phyloP scores from a whole-genome alignment of 2,888 invertebrate genomes.

The Phaedon cochleariae region DNA sequence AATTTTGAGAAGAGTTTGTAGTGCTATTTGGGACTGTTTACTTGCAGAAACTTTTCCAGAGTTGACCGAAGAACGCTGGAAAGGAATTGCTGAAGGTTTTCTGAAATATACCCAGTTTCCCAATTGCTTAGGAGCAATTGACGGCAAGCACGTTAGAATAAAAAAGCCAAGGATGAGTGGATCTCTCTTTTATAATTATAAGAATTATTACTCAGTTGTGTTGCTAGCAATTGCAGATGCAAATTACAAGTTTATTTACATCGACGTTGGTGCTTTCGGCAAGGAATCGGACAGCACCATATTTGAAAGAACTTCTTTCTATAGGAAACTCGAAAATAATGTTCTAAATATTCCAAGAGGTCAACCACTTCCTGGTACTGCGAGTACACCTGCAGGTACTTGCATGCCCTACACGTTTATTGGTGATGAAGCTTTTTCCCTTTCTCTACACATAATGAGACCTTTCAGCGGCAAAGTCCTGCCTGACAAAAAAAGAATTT shows the following conservation, averaged over 20 bases:
- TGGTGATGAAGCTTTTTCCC: constrained; percentile 16
- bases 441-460: constrained; percentile 12
- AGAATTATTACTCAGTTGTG: constrained; percentile 11
- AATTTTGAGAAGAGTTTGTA: constrained; percentile 14
- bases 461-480: constrained; percentile 15
- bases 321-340: constrained; percentile 16
- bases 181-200: constrained; percentile 15
- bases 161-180: constrained; percentile 2
- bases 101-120: constrained; percentile 1
- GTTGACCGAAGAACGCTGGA: constrained; percentile 3
- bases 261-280: constrained; percentile 16
- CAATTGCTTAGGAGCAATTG: constrained; percentile 12
- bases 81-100: constrained; percentile 1
- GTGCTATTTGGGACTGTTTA: not conserved
- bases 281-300: constrained; percentile 15
- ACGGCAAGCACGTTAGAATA: constrained; percentile 15
- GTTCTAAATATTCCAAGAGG: not conserved
- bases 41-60: not conserved
- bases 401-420: constrained; percentile 5
- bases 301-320: constrained; percentile 5
- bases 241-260: constrained; percentile 10
- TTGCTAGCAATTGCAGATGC: constrained; percentile 6
- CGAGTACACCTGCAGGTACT: no score
- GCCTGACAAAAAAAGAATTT: constrained; percentile 11
- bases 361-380: constrained; percentile 6